phyloP scores from a whole-genome alignment of 1,140 invertebrate genomes.

The Hypothenemus hampei region DNA sequence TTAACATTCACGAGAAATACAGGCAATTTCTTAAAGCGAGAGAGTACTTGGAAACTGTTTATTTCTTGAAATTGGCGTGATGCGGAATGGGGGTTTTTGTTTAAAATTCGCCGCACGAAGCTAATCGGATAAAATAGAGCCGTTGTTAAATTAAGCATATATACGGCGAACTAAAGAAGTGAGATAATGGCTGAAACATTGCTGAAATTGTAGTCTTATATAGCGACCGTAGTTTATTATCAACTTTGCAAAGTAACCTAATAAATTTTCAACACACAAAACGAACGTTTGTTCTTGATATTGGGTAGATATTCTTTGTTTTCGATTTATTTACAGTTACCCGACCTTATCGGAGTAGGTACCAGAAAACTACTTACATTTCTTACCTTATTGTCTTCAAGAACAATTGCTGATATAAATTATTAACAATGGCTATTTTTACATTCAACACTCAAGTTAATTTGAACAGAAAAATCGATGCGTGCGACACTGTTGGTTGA shows the following conservation, averaged over 20 bases:
- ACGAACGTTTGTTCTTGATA: constrained; percentile 3
- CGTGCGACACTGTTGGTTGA: constrained; percentile 1
- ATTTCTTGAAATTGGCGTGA: constrained; percentile 15
- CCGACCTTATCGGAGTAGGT: no score
- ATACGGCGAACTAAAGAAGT: constrained; percentile 19
- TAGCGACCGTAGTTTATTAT: constrained; percentile 26
- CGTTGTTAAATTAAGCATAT: constrained; percentile 27
- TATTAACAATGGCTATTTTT: no score
- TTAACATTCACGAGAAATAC: constrained; percentile 17
- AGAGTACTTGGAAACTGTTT: constrained; percentile 17
- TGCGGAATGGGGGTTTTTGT: constrained; percentile 8
- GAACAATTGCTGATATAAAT: no score
- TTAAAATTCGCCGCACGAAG: constrained; percentile 24
- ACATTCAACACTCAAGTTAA: no score
- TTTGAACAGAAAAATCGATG: no score
- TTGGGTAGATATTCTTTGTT: constrained; percentile 15
- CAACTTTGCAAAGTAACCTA: constrained; percentile 25
- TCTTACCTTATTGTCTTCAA: no score
- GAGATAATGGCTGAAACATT: constrained; percentile 30
- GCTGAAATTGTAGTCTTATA: constrained; percentile 25
- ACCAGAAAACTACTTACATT: no score
- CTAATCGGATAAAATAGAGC: constrained; percentile 29
- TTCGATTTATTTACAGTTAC: constrained; percentile 2
- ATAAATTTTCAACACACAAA: constrained; percentile 16
- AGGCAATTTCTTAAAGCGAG: constrained; percentile 20